Conservation (phyloP, 2,888 invertebrate species). For the Pogonocherus hispidulus region DNA sequence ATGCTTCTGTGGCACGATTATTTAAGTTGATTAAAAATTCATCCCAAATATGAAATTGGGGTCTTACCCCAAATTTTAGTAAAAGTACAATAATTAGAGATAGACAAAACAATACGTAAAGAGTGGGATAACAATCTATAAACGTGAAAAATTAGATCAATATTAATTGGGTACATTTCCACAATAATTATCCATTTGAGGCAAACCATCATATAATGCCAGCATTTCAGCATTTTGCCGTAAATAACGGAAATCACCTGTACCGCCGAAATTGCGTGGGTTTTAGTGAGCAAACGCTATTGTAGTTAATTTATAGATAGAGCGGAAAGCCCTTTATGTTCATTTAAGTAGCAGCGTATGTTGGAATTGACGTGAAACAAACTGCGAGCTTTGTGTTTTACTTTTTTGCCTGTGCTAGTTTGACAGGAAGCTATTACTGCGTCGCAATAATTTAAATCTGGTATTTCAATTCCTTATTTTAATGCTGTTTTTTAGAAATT, state of each 20-base stretch:
- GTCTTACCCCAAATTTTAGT: too few relatives aligned
- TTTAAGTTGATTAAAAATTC: too few relatives aligned
- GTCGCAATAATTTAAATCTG: not conserved
- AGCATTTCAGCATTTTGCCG: not conserved
- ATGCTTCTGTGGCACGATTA: slow-evolving; percentile 9
- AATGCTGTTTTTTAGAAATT: too few relatives aligned
- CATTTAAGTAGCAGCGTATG: slow-evolving; percentile 1
- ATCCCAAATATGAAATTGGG: too few relatives aligned
- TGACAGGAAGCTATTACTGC: not conserved
- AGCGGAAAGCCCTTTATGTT: slow-evolving; percentile 10
- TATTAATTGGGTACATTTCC: too few relatives aligned
- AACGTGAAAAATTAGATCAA: too few relatives aligned
- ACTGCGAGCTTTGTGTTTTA: not conserved
- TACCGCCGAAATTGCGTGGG: slow-evolving; percentile 11
- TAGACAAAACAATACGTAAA: too few relatives aligned
- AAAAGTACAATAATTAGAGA: too few relatives aligned
- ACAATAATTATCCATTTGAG: too few relatives aligned
- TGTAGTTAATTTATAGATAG: not conserved
- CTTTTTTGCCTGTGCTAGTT: not conserved
- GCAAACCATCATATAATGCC: not conserved
- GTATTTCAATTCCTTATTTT: too few relatives aligned
- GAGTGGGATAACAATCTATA: too few relatives aligned
- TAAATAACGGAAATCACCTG: slow-evolving; percentile 7
- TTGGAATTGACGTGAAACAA: slow-evolving; percentile 6
- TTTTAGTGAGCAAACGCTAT: slow-evolving; percentile 1